Evolutionary conservation across 2,797 vertebrate genomes (phyloP).

Genomic region (Danio aesculapii): DNA sequence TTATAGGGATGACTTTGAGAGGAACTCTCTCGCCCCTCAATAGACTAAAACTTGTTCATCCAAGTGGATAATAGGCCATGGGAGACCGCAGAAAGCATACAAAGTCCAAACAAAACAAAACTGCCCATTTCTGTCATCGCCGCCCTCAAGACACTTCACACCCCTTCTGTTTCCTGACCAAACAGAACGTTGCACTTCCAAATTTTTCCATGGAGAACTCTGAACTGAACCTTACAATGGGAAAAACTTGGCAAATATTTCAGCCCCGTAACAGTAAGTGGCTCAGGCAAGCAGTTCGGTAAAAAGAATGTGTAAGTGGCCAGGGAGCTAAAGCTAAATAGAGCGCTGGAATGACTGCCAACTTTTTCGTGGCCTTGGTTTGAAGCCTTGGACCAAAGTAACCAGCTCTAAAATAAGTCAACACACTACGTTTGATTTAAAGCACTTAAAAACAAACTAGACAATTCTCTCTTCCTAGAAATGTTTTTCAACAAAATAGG

Average conservation of each 20-base stretch:
- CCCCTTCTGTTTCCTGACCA: constrained; percentile 41
- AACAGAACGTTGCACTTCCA: constrained; percentile 29
- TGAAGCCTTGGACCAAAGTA: background rate
- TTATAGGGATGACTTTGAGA: constrained; percentile 36
- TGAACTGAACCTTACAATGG: constrained; percentile 1
- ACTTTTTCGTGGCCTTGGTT: background rate
- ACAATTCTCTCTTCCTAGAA: background rate
- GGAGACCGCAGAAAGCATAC: constrained; percentile 26
- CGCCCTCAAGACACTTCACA: constrained; percentile 22
- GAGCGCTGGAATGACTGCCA: background rate
- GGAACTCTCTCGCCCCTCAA: constrained; percentile 20
- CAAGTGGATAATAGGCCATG: constrained; percentile 38
- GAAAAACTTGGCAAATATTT: constrained; percentile 10
- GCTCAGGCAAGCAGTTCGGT: background rate
- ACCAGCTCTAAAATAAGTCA: background rate
- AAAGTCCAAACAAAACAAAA: constrained; percentile 18
- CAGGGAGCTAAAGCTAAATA: background rate
- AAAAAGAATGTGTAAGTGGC: background rate
- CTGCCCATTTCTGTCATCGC: constrained; percentile 8
- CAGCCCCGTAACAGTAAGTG: background rate
- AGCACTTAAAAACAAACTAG: background rate
- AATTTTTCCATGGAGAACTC: constrained; percentile 22
- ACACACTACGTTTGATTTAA: background rate
- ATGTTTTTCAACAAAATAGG: too few relatives aligned
- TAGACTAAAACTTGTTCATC: constrained; percentile 19